Percentiles rank a stretch among this genome's conserved stretches.
phyloP scores from a whole-genome alignment of 2,113 vertebrate genomes.

The Lepisosteus osseus region DNA sequence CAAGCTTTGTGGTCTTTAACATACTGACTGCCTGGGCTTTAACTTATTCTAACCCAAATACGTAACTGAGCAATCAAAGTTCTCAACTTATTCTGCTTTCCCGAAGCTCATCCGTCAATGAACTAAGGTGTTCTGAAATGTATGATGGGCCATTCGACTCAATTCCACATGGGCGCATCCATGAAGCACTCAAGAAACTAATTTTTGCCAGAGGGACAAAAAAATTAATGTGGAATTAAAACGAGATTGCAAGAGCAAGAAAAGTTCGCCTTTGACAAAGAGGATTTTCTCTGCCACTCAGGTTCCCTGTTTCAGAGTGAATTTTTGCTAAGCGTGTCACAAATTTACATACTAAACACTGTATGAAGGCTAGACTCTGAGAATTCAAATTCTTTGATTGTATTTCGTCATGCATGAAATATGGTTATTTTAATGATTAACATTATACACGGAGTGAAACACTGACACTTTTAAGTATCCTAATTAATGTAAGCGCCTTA shows the following conservation, averaged over 20 bases:
- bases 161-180: too few species aligned
- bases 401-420: constrained; percentile 18
- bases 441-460: constrained; percentile 9
- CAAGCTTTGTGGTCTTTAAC: neutral
- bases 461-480: constrained; percentile 18
- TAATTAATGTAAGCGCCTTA: constrained; percentile 25
- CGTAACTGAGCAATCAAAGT: too few species aligned
- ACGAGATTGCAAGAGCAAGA: constrained; percentile 9
- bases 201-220: constrained; percentile 1
- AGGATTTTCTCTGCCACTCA: constrained; percentile 14
- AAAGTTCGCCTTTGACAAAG: constrained; percentile 6
- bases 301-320: neutral
- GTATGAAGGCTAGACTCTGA: neutral
- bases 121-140: too few species aligned
- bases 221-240: constrained; percentile 8
- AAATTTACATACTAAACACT: constrained; percentile 28
- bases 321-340: constrained; percentile 11
- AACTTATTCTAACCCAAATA: too few species aligned
- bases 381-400: constrained; percentile 21
- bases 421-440: constrained; percentile 15
- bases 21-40: too few species aligned
- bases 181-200: neutral
- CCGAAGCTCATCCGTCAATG: too few species aligned
- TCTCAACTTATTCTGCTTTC: too few species aligned
- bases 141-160: too few species aligned